These are phyloP conservation scores for Euphysa ruthae DNA, from an alignment of 30 jellyfish, hydroid and myxozoan species.

Conservation along the genomic window DNA sequence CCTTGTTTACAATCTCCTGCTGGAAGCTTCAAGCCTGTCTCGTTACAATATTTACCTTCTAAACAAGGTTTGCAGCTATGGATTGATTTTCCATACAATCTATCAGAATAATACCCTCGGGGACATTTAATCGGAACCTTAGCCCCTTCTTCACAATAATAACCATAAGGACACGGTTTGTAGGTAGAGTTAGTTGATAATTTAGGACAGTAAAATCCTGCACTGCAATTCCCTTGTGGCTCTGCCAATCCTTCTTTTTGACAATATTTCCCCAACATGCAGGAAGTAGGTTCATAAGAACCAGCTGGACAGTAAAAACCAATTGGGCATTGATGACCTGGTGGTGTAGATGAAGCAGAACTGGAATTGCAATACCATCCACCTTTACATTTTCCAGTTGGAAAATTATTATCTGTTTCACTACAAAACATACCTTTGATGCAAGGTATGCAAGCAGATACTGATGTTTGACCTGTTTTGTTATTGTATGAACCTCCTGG, in stretches of 20 bases:
- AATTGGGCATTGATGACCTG: slow-evolving; percentile 81
- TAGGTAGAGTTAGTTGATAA: slow-evolving; percentile 30
- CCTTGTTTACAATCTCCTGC: slow-evolving; percentile 88
- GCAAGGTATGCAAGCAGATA: slow-evolving; percentile 64
- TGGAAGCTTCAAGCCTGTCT: slow-evolving; percentile 75
- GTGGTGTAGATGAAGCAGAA: slow-evolving; percentile 53
- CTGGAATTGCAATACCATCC: slow-evolving; percentile 95
- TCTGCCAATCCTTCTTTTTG: slow-evolving; percentile 38
- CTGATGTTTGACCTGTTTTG: slow-evolving; percentile 46
- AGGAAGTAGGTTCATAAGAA: slow-evolving; percentile 60
- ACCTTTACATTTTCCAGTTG: slow-evolving; percentile 80
- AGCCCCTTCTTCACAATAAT: slow-evolving; percentile 78
- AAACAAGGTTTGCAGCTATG: slow-evolving; percentile 63
- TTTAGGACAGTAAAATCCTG: slow-evolving; percentile 75
- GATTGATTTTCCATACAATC: slow-evolving; percentile 35
- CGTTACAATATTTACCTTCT: slow-evolving; percentile 80
- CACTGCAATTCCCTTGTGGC: slow-evolving; percentile 93
- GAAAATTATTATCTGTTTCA: slow-evolving; percentile 62
- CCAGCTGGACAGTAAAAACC: slow-evolving; percentile 90
- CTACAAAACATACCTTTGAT: slow-evolving; percentile 69
- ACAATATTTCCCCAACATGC: slow-evolving; percentile 80
- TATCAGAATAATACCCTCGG: slow-evolving; percentile 63
- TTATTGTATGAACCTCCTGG: slow-evolving; percentile 84
- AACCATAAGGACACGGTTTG: slow-evolving; percentile 66
- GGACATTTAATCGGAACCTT: slow-evolving; percentile 55